Evolutionary conservation across 2,113 vertebrate species (phyloP).

Genomic region (Carassius gibelio): DNA sequence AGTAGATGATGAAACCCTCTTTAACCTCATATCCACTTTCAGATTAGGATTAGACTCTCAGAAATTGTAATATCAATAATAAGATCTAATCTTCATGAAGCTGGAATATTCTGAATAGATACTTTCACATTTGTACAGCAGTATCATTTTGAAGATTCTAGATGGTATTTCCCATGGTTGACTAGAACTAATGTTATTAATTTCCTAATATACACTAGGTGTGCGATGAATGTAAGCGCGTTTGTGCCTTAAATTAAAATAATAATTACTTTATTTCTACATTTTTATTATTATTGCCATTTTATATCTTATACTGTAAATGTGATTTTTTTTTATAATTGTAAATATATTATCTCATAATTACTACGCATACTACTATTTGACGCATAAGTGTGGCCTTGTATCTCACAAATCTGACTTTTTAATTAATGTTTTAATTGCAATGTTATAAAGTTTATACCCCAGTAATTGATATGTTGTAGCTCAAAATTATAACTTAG

Average conservation of each 20-base stretch:
- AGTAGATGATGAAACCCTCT: constrained; percentile 23
- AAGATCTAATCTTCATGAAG: background rate
- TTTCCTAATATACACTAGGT: background rate
- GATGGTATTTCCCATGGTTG: background rate
- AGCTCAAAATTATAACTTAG: background rate
- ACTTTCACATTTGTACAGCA: background rate
- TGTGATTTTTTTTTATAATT: too few species aligned
- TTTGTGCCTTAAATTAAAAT: background rate
- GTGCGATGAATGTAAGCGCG: background rate
- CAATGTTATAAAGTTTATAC: too few species aligned
- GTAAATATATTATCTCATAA: background rate
- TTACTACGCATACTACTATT: background rate
- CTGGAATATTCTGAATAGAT: background rate
- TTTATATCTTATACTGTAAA: too few species aligned
- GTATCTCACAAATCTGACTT: background rate
- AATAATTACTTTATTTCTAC: background rate
- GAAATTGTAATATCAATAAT: background rate
- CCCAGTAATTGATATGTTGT: too few species aligned
- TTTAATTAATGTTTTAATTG: too few species aligned
- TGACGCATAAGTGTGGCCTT: background rate
- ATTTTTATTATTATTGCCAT: too few species aligned
- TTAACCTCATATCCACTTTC: background rate
- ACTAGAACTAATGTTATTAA: background rate
- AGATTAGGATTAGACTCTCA: background rate
- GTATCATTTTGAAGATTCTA: background rate